Evolutionary conservation across 2,113 vertebrate species (phyloP), one percentile per base, ranked within the genome.

Genomic region (Egretta garzetta): DNA sequence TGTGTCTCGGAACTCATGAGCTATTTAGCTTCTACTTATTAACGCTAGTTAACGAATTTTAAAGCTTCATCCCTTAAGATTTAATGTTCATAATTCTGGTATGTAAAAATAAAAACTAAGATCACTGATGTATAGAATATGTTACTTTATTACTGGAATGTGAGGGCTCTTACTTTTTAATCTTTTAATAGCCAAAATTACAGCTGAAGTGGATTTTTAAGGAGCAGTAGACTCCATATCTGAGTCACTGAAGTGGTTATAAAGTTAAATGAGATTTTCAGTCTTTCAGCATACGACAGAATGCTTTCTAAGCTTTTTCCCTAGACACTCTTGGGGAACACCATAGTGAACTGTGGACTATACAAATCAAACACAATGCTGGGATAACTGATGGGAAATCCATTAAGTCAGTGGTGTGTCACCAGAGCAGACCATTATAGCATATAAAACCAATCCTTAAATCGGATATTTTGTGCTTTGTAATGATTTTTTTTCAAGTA

Each of bases 11-110:
- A 81, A 50, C 47, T 74, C 58, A 6, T 9, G 21, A 49, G 47
- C 60, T 77, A 49, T 67, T 95, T 91, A 91, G 49, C 10, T 96
- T 52, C 72, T 75, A n/a, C 50, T 89, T 93, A 84, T 53, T 93
- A 92, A 82, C 74, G 35, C 39, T 70, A 11, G 28, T 63, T 92
- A 95, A 96, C 95, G 41, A 89, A 92, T 95, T 95, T 86, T 83
- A 79, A 55, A 88, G 56, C 32, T 79, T 88, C 35, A 41, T 84
- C 52, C 75, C 47, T 49, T 83, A 74, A 80, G 67, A 43, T 66
- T 83, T 80, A 59, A 28, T 1, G 4, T 82, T 73, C n/a, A 4
- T 77, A 86, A 55, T 83, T 86, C 37, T 81, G 43, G 6, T 88
- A 32, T n/a, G 8, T 60, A 75, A 74, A 83, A 92, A 79, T 37